A percentile compares a stretch with the other conserved stretches of the same genome.
These are phyloP conservation scores for Sandelia bainsii DNA, from an alignment of 2,797 vertebrate species.

Conservation along the genomic window DNA sequence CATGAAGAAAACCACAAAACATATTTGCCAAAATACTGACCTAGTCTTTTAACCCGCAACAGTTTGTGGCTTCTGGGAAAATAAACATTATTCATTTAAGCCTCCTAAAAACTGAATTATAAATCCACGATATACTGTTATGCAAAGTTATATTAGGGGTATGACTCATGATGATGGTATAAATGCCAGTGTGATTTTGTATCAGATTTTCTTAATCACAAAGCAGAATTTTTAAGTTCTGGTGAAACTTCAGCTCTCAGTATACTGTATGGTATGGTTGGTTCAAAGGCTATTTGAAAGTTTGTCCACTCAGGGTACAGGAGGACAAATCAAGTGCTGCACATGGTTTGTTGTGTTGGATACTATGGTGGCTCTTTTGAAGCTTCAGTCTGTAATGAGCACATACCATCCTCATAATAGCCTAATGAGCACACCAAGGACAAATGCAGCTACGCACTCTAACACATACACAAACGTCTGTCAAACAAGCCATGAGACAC, in stretches of 20 bases:
- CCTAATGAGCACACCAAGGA: slow-evolving; percentile 58
- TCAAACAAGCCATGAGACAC: slow-evolving; percentile 49
- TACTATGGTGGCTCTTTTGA: slow-evolving; percentile 35
- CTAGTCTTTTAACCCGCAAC: not conserved
- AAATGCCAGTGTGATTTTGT: slow-evolving; percentile 1
- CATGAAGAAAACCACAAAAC: not conserved
- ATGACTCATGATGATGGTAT: not conserved
- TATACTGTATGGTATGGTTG: not conserved
- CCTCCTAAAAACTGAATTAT: not conserved
- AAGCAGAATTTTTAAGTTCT: not conserved
- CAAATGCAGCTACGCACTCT: slow-evolving; percentile 25
- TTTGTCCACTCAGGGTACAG: slow-evolving; percentile 12
- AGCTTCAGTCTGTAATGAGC: slow-evolving; percentile 46
- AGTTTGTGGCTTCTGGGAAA: not conserved
- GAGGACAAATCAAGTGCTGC: slow-evolving; percentile 13
- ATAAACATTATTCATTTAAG: not conserved
- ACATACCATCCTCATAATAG: slow-evolving; percentile 45
- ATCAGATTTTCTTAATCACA: not conserved
- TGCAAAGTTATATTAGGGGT: not conserved
- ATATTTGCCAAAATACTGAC: not conserved
- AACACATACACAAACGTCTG: slow-evolving; percentile 32
- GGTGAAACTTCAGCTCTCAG: not conserved
- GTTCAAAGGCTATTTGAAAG: slow-evolving; percentile 1
- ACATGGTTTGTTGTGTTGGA: slow-evolving; percentile 22
- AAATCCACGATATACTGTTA: not conserved